Conservation (phyloP, 2,113 vertebrate species). For the Mobula birostris region DNA sequence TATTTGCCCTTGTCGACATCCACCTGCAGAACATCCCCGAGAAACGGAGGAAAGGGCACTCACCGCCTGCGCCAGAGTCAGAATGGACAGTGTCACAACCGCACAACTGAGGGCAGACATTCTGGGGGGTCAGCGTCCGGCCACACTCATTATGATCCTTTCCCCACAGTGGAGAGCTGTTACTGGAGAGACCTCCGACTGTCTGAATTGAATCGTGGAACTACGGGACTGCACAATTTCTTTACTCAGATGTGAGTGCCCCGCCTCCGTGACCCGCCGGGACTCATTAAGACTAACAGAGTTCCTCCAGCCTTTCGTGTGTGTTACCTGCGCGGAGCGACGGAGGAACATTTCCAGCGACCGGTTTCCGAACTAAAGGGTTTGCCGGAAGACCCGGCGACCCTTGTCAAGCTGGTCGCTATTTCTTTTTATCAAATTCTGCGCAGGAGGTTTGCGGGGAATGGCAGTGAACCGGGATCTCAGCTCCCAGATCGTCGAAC, state of each 20-base stretch:
- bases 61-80: background rate
- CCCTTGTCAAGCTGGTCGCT: no score
- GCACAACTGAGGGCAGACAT: background rate
- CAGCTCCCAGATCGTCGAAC: background rate
- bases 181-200: background rate
- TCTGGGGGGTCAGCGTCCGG: no score
- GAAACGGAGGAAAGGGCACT: background rate
- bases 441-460: background rate
- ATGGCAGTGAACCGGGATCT: background rate
- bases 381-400: no score
- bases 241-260: background rate
- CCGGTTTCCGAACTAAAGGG: no score
- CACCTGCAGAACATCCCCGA: background rate
- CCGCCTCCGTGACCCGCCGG: background rate
- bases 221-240: background rate
- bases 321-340: background rate
- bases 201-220: background rate
- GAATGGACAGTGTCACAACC: background rate
- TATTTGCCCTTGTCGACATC: background rate
- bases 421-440: no score
- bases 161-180: background rate
- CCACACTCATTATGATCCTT: background rate
- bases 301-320: background rate
- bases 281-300: background rate
- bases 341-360: background rate